These are phyloP conservation scores for Merops nubicus DNA, from an alignment of 2,113 vertebrate genomes.

Conservation along the genomic window DNA sequence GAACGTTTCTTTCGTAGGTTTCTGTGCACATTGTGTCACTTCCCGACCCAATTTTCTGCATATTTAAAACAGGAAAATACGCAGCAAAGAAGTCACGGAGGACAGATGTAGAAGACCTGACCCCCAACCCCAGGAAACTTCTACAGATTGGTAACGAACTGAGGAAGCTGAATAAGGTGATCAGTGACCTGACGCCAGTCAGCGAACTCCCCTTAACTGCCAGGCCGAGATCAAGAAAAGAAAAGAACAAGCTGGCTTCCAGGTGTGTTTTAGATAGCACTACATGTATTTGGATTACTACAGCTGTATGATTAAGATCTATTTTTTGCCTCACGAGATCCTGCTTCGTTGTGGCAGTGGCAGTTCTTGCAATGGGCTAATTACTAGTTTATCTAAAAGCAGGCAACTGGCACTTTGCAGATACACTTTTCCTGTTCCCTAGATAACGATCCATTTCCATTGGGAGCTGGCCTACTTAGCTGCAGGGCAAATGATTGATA, in stretches of 20 bases:
- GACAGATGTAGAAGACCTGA: conserved; percentile 97
- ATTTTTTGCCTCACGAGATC: neutral
- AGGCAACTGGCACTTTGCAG: neutral
- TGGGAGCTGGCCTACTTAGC: neutral
- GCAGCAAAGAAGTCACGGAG: conserved; percentile 96
- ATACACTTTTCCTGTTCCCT: neutral
- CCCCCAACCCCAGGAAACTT: conserved; percentile 95
- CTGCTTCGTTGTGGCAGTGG: neutral
- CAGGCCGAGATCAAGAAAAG: conserved; percentile 94
- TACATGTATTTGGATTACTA: neutral
- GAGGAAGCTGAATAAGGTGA: conserved; percentile 96
- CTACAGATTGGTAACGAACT: conserved; percentile 96
- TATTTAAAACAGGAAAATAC: conserved; percentile 86
- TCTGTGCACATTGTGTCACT: neutral
- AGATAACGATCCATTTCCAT: neutral
- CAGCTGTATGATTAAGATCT: neutral
- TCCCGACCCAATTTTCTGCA: neutral
- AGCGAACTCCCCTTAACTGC: conserved; percentile 96
- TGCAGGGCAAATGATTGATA: neutral
- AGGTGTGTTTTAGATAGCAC: conserved; percentile 76
- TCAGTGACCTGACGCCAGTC: conserved; percentile 96
- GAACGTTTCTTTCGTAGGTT: neutral
- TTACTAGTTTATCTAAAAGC: neutral
- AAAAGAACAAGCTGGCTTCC: conserved; percentile 98
- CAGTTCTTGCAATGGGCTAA: neutral